phyloP scores from a whole-genome alignment of 2,888 invertebrate genomes.

The Ommatoiulus sabulosus region DNA sequence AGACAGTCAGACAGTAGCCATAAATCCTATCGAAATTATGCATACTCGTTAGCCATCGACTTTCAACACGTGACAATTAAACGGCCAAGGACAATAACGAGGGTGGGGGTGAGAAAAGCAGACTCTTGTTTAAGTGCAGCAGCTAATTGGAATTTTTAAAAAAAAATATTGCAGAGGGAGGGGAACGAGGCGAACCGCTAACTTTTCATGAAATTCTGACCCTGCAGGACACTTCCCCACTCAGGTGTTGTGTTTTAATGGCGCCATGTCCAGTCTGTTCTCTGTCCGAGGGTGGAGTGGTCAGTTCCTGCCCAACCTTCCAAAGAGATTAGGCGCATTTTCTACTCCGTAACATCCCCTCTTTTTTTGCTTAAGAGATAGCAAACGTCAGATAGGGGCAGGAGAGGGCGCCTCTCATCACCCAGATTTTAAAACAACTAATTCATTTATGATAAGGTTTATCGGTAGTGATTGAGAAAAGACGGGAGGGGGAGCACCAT shows the following conservation, averaged over 20 bases:
- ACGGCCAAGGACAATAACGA: slow-evolving; percentile 10
- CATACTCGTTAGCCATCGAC: not conserved
- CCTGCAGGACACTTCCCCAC: not conserved
- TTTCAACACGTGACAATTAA: slow-evolving; percentile 23
- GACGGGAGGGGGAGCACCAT: not conserved
- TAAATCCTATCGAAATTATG: not conserved
- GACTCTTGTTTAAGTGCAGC: not conserved
- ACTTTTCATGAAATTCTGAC: not conserved
- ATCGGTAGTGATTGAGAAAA: not conserved
- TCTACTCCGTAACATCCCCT: not conserved
- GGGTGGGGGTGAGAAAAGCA: slow-evolving; percentile 24
- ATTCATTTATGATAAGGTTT: slow-evolving; percentile 8
- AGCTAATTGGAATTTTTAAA: not conserved
- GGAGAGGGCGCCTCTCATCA: not conserved
- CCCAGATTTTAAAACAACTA: not conserved
- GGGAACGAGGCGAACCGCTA: slow-evolving; percentile 7
- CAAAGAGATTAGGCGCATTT: not conserved
- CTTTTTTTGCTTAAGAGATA: not conserved
- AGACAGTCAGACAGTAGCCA: slow-evolving; percentile 30
- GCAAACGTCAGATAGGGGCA: not conserved
- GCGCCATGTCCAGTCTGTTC: slow-evolving; percentile 26
- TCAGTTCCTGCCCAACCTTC: not conserved
- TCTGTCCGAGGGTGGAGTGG: not conserved
- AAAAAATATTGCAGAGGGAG: not conserved
- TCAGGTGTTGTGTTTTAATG: not conserved